Evolutionary conservation across 2,113 vertebrate genomes (phyloP).

Genomic region (Suricata suricatta): DNA sequence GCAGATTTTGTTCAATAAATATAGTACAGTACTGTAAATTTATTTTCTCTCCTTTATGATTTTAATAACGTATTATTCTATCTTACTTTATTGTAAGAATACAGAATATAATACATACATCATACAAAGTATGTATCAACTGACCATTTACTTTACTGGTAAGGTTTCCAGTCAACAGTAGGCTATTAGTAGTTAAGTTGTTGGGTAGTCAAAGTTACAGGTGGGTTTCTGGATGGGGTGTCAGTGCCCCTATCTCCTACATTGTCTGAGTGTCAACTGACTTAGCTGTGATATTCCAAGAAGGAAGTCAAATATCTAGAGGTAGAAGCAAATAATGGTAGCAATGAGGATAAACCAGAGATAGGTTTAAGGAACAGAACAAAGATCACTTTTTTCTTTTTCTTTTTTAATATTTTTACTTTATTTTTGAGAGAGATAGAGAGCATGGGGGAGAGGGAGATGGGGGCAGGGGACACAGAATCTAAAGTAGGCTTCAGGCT

Average conservation of each 20-base stretch:
- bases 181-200: background rate
- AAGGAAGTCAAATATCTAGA: background rate
- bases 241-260: background rate
- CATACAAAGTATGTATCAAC: background rate
- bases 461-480: too few relatives aligned
- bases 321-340: background rate
- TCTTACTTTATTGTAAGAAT: background rate
- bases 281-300: background rate
- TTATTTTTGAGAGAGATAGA: too few relatives aligned
- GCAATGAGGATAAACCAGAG: background rate
- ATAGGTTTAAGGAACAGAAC: background rate
- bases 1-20: background rate
- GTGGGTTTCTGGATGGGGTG: background rate
- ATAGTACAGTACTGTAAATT: background rate
- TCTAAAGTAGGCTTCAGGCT: too few relatives aligned
- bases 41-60: background rate
- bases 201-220: background rate
- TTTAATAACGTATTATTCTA: background rate
- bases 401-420: too few relatives aligned
- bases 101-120: background rate
- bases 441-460: too few relatives aligned
- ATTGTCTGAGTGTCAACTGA: background rate
- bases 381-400: background rate
- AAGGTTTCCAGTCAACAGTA: background rate
- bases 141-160: background rate